phyloP scores from a whole-genome alignment of 35 echinoderm and acorn worm genomes.

The Diadema setosum region DNA sequence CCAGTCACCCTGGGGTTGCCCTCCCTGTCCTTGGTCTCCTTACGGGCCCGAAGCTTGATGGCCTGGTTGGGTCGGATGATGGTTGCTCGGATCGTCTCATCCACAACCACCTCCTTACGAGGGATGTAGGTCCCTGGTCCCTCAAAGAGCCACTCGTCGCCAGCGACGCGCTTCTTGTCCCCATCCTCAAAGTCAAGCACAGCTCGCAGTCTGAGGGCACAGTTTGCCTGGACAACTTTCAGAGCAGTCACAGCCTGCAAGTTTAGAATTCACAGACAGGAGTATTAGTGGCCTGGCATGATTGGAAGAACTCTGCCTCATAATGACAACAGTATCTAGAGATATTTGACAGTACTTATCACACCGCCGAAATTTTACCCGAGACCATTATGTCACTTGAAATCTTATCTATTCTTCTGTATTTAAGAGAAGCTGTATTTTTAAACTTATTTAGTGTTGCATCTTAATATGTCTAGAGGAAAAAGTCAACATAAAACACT shows the following conservation, averaged over 20 bases:
- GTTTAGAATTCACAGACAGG: background rate
- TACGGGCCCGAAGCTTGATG: slow-evolving; percentile 93
- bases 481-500: too few relatives aligned
- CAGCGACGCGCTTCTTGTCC: slow-evolving; percentile 71
- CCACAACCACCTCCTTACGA: slow-evolving; percentile 88
- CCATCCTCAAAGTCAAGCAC: slow-evolving; percentile 90
- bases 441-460: too few relatives aligned
- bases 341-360: too few relatives aligned
- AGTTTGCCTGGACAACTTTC: slow-evolving; percentile 94
- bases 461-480: too few relatives aligned
- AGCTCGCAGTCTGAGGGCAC: slow-evolving; percentile 80
- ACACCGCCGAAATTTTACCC: too few relatives aligned
- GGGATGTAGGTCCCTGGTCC: slow-evolving; percentile 97
- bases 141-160: slow-evolving; percentile 99
- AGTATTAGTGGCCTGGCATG: too few relatives aligned
- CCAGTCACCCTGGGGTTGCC: slow-evolving; percentile 75
- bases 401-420: too few relatives aligned
- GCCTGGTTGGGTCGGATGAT: slow-evolving; percentile 97
- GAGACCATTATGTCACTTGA: too few relatives aligned
- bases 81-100: slow-evolving; percentile 90
- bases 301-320: too few relatives aligned
- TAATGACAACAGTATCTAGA: too few relatives aligned
- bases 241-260: slow-evolving; percentile 78
- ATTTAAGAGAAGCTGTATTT: too few relatives aligned
- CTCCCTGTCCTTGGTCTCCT: slow-evolving; percentile 76